Base-by-base conservation (phyloP, 2,113 vertebrate species). In the Pluvianellus socialis region DNA sequence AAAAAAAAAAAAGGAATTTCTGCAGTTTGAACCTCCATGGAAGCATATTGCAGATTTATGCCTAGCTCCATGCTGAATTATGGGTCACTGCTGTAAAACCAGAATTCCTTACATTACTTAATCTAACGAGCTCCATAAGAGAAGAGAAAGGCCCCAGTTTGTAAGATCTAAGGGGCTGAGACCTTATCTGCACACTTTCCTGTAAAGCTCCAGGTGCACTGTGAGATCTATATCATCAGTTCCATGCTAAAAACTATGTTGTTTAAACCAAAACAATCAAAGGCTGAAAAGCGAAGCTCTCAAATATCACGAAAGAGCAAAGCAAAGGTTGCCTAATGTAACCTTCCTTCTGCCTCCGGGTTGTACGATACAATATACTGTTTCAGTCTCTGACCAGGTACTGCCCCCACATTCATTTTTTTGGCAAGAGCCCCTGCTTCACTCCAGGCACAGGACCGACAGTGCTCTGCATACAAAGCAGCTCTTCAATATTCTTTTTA, bases 401-500 rank as follows among this genome's bases (percentile, higher is more conserved):
- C 86, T 94, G 88, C 91, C 76, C 86, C 86, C 88, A 94, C 90
- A 85, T 38, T 61, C 49, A 61, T 67, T 88, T 90, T 95, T 93
- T 95, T 90, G 94, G 86, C 94, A 96, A 83, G 61, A 91, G 75
- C 59, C 33, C 49, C 40, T 40, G 89, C 91, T 89, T 92, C 88
- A 81, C 86, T 93, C 68, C 94, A 88, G 88, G 72, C 86, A 79
- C 61, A 81, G 72, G 68, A 62, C 74, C 1, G 26, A 71, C 86
- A 91, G 65, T 62, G 92, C 86, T 79, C 79, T 87, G 94, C 91
- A 96, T 72, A 94, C 92, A 96, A 95, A 95, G 86, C 86, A 95
- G 83, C 86, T 94, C 73, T 91, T 96, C 94, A 94, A 79, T 96
- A 97, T 94, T 95, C 95, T 86, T 97, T 94, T 94, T 96, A 80